Evolutionary conservation across 2,113 vertebrate genomes (phyloP).

Genomic region (Sinocyclocheilus anophthalmus): DNA sequence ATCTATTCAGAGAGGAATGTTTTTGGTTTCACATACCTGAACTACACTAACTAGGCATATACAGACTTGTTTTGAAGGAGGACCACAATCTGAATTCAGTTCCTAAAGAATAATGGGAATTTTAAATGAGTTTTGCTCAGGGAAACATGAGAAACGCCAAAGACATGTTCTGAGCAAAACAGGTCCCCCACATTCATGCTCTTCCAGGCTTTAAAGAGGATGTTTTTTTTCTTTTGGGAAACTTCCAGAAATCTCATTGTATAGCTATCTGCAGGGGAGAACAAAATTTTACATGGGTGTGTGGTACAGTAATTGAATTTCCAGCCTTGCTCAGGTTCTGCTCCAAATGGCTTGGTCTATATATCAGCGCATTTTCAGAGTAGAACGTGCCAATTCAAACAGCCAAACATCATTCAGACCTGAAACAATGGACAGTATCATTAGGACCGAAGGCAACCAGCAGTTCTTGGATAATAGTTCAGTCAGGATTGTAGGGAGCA

Average conservation of each 20-base stretch:
- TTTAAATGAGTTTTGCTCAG: not conserved
- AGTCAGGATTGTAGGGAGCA: not conserved
- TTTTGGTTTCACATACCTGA: conserved; percentile 54
- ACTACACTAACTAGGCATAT: conserved; percentile 63
- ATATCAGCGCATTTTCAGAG: not conserved
- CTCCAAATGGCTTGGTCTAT: conserved; percentile 3
- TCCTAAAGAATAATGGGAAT: not conserved
- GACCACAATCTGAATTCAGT: not conserved
- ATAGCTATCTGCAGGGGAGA: not conserved
- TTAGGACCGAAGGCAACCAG: not conserved
- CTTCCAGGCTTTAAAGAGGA: not conserved
- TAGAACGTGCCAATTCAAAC: conserved; percentile 36
- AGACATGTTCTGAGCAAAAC: not conserved
- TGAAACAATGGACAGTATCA: not conserved
- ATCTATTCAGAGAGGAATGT: conserved; percentile 66
- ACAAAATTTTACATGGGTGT: not conserved
- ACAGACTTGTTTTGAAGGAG: conserved; percentile 69
- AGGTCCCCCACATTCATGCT: not conserved
- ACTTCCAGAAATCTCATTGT: not conserved
- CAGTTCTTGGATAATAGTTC: not conserved
- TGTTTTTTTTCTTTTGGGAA: not conserved
- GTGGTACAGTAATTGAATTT: conserved; percentile 19
- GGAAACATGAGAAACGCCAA: not conserved
- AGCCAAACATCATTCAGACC: not conserved
- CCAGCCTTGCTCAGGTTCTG: conserved; percentile 8